These are phyloP conservation scores for Meandrusa payeni DNA, from an alignment of 2,888 invertebrate species.

Conservation along the genomic window DNA sequence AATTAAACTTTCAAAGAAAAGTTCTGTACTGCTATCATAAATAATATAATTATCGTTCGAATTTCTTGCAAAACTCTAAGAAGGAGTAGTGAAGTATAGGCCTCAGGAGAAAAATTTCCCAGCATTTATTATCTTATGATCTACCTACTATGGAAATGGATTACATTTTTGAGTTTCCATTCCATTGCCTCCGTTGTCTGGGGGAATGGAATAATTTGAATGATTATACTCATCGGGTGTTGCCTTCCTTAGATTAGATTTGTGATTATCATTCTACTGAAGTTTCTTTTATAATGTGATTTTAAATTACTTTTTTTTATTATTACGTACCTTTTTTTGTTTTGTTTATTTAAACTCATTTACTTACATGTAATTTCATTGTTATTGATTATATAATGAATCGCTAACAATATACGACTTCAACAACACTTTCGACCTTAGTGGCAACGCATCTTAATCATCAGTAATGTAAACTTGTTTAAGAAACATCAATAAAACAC, in stretches of 20 bases:
- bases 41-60: not conserved
- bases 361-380: too few relatives aligned
- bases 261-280: slow-evolving; percentile 11
- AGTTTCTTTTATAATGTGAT: slow-evolving; percentile 6
- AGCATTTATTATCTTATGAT: slow-evolving; percentile 43
- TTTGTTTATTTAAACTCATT: too few relatives aligned
- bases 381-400: too few relatives aligned
- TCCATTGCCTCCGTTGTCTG: slow-evolving; percentile 53
- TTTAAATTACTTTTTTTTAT: slow-evolving; percentile 1
- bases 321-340: too few relatives aligned
- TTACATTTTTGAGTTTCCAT: slow-evolving; percentile 68
- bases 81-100: slow-evolving; percentile 23
- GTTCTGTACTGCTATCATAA: not conserved
- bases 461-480: too few relatives aligned
- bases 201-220: slow-evolving; percentile 52
- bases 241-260: slow-evolving; percentile 17
- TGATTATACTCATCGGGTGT: slow-evolving; percentile 45
- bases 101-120: slow-evolving; percentile 36
- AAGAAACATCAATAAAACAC: too few relatives aligned
- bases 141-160: slow-evolving; percentile 56
- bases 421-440: too few relatives aligned
- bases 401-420: too few relatives aligned
- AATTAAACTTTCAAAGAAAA: too few relatives aligned
- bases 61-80: slow-evolving; percentile 10
- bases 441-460: too few relatives aligned